A percentile compares a stretch with the other conserved stretches of the same genome.
These are phyloP conservation scores for Sciaenops ocellatus DNA, from an alignment of 2,797 vertebrate genomes.

Conservation along the genomic window DNA sequence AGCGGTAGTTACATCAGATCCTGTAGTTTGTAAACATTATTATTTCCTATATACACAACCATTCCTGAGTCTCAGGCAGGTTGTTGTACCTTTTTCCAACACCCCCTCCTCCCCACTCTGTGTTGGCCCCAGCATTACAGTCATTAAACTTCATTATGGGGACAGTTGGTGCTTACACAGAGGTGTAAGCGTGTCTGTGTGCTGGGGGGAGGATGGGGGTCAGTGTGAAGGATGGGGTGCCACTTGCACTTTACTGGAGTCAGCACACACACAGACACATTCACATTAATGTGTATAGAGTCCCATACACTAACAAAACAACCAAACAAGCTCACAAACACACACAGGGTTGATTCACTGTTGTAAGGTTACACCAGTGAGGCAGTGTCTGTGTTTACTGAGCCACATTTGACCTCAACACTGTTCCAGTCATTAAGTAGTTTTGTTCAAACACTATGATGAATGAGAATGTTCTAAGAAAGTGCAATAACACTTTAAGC, in stretches of 20 bases:
- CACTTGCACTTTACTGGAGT: constrained; percentile 78
- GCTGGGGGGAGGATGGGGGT: constrained; percentile 42
- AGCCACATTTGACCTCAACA: constrained; percentile 16
- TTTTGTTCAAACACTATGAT: constrained; percentile 20
- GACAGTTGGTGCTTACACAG: constrained; percentile 77
- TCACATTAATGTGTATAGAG: constrained; percentile 38
- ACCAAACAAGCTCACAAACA: constrained; percentile 34
- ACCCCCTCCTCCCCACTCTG: constrained; percentile 3
- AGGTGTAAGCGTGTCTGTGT: constrained; percentile 51
- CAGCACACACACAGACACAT: constrained; percentile 72
- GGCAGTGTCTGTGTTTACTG: constrained; percentile 23
- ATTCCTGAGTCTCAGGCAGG: constrained; percentile 44
- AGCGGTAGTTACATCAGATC: constrained; percentile 32
- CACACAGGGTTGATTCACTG: constrained; percentile 12
- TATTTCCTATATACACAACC: constrained; percentile 48
- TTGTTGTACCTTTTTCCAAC: constrained; percentile 43
- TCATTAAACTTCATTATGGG: constrained; percentile 85
- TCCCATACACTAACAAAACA: constrained; percentile 9
- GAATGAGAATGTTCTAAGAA: not conserved
- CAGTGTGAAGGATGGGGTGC: constrained; percentile 78
- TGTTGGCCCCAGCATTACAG: constrained; percentile 68
- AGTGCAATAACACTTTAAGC: not conserved
- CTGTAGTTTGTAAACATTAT: constrained; percentile 54
- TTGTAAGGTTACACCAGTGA: constrained; percentile 17
- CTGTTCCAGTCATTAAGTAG: not conserved